Evolutionary conservation across 92 coral and sea anemone species (phyloP).

Genomic region (Blastomussa wellsi): DNA sequence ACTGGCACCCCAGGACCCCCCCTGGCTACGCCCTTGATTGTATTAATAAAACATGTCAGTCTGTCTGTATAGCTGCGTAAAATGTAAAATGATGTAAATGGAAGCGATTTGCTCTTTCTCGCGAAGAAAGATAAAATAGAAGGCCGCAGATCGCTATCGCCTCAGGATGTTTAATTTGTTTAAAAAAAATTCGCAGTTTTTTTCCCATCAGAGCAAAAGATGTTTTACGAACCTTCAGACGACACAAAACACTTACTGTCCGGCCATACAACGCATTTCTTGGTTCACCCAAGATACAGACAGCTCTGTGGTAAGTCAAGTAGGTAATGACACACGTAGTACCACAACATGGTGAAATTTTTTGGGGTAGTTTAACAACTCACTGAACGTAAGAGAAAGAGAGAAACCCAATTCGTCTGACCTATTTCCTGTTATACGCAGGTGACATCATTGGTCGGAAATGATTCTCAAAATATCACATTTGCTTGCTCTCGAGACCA

Average conservation of each 20-base stretch:
- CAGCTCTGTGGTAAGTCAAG: constrained; percentile 73
- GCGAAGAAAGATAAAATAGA: too few relatives aligned
- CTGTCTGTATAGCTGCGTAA: too few relatives aligned
- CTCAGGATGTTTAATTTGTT: background rate
- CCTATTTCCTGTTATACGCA: background rate
- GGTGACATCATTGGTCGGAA: background rate
- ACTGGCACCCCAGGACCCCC: too few relatives aligned
- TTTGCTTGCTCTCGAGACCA: background rate
- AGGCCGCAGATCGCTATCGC: too few relatives aligned
- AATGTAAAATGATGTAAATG: too few relatives aligned
- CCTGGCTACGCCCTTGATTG: too few relatives aligned
- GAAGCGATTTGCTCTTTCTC: background rate
- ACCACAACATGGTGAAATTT: too few relatives aligned
- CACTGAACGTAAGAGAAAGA: too few relatives aligned
- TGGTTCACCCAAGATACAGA: constrained; percentile 66
- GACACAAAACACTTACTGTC: constrained; percentile 69
- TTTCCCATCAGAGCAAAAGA: constrained; percentile 65
- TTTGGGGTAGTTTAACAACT: too few relatives aligned
- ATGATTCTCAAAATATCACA: background rate
- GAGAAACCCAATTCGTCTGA: background rate
- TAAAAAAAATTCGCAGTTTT: too few relatives aligned
- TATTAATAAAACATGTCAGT: too few relatives aligned
- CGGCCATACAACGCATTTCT: constrained; percentile 70
- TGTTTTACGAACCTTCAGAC: constrained; percentile 67
- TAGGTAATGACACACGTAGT: too few relatives aligned